Percentiles rank a stretch among this genome's conserved stretches.
These are phyloP conservation scores for Tachina grossa DNA, from an alignment of 2,888 invertebrate species.

Conservation along the genomic window DNA sequence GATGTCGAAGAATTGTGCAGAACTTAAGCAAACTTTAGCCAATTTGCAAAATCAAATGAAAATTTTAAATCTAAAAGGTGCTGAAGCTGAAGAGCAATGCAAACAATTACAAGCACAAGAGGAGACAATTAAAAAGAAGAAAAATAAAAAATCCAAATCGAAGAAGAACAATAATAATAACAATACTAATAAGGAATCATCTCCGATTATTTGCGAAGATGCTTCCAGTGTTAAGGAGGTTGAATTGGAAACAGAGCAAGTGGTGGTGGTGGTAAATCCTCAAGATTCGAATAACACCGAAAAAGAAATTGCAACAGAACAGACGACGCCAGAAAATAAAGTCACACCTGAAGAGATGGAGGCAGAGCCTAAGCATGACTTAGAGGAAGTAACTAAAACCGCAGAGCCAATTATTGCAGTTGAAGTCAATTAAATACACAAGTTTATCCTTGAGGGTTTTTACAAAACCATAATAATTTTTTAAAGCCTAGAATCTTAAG, in stretches of 20 bases:
- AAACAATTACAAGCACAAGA: constrained; percentile 69
- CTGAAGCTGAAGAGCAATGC: constrained; percentile 66
- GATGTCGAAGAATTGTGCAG: constrained; percentile 86
- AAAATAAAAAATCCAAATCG: constrained; percentile 64
- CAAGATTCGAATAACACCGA: constrained; percentile 2
- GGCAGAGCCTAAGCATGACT: background rate
- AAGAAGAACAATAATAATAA: constrained; percentile 60
- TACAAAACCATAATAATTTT: background rate
- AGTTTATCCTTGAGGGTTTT: background rate
- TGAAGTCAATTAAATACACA: constrained; percentile 41
- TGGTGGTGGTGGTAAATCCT: background rate
- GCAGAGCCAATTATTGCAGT: constrained; percentile 46
- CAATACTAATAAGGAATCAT: constrained; percentile 53
- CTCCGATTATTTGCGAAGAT: constrained; percentile 62
- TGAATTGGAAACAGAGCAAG: constrained; percentile 16
- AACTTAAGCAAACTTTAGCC: constrained; percentile 85
- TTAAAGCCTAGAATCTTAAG: background rate
- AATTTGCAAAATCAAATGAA: constrained; percentile 85
- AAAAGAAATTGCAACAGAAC: background rate
- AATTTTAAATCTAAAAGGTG: constrained; percentile 73
- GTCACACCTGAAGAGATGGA: background rate
- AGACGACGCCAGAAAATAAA: background rate
- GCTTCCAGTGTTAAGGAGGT: constrained; percentile 52
- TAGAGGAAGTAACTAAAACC: constrained; percentile 11
- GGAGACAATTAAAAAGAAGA: constrained; percentile 72